These are phyloP conservation scores for Thaleichthys pacificus DNA, from an alignment of 2,797 vertebrate genomes.

Conservation along the genomic window DNA sequence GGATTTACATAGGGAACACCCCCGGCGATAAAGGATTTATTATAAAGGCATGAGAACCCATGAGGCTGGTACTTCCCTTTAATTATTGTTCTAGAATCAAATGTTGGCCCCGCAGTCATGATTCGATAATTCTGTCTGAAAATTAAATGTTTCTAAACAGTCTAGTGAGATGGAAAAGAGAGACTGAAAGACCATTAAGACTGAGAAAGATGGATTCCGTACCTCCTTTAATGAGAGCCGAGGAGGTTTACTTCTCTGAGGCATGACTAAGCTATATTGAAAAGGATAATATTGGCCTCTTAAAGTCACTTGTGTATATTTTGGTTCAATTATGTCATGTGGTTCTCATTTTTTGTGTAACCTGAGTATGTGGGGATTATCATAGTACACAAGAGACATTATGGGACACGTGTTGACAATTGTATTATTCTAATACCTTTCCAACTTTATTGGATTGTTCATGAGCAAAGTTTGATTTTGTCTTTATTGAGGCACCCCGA, in stretches of 20 bases:
- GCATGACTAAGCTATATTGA: conserved; percentile 43
- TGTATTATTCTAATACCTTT: no score
- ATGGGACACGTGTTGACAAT: no score
- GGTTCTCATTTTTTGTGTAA: conserved; percentile 9
- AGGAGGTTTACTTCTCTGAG: conserved; percentile 28
- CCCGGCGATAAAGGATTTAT: conserved; percentile 83
- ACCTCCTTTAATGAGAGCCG: conserved; percentile 15
- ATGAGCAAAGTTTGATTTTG: neutral
- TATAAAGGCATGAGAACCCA: conserved; percentile 78
- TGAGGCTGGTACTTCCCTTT: conserved; percentile 83
- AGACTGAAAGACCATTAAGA: conserved; percentile 30
- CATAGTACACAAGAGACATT: no score
- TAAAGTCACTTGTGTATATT: neutral
- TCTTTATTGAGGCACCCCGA: neutral
- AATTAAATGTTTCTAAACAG: conserved; percentile 87
- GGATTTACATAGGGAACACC: conserved; percentile 85
- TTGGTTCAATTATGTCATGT: conserved; percentile 1
- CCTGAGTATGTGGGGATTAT: neutral
- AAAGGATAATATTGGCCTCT: conserved; percentile 9
- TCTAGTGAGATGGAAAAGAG: conserved; percentile 45
- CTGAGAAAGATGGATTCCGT: conserved; percentile 1
- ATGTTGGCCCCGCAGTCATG: conserved; percentile 81
- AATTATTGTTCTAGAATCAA: conserved; percentile 88
- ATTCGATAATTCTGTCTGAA: conserved; percentile 84
- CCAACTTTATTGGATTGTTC: no score